Percentiles rank a stretch among this genome's conserved stretches.
phyloP scores from a whole-genome alignment of 2,888 invertebrate genomes.

The Cepaea hortensis region DNA sequence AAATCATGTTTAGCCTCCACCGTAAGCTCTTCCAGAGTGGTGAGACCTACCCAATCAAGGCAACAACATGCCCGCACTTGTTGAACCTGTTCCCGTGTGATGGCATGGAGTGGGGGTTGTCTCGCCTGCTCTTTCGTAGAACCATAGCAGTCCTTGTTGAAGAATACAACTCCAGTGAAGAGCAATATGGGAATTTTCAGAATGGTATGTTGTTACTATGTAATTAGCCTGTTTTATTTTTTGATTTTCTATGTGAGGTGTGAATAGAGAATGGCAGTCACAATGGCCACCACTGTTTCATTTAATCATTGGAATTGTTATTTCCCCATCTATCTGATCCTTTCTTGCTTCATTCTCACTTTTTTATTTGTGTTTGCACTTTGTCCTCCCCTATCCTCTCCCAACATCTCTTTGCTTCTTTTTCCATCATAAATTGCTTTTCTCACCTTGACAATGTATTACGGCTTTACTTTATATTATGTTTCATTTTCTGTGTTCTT shows the following conservation, averaged over 20 bases:
- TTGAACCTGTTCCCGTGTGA: conserved; percentile 38
- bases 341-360: no score
- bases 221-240: not conserved
- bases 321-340: no score
- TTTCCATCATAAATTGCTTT: no score
- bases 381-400: no score
- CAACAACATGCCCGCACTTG: conserved; percentile 38
- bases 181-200: conserved; percentile 10
- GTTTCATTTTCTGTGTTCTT: no score
- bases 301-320: no score
- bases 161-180: conserved; percentile 26
- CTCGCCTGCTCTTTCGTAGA: conserved; percentile 35
- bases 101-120: conserved; percentile 32
- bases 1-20: conserved; percentile 23
- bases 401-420: no score
- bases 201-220: not conserved
- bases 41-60: conserved; percentile 37
- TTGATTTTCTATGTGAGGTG: not conserved
- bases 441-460: no score
- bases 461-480: no score
- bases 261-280: not conserved
- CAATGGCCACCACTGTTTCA: not conserved
- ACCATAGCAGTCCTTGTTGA: conserved; percentile 24
- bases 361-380: no score
- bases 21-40: conserved; percentile 7